Evolutionary conservation across 2,797 vertebrate genomes (phyloP).

Genomic region (Neoniphon sammara): DNA sequence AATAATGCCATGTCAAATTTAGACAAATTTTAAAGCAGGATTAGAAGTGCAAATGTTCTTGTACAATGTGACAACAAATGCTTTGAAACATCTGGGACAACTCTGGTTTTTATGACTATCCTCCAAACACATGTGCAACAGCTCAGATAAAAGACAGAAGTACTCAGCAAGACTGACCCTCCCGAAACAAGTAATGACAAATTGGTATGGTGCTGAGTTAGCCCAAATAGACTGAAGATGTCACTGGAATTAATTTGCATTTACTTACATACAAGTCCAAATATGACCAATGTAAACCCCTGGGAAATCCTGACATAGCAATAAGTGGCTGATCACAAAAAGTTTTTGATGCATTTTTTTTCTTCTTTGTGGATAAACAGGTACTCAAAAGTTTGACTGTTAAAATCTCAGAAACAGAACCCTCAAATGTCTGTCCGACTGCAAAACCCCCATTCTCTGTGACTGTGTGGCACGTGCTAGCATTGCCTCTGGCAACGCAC

Average conservation of each 20-base stretch:
- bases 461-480: no score
- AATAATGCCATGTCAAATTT: slow-evolving; percentile 20
- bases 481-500: no score
- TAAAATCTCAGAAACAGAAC: no score
- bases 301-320: slow-evolving; percentile 28
- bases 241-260: slow-evolving; percentile 19
- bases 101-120: neutral
- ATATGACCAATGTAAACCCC: slow-evolving; percentile 13
- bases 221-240: slow-evolving; percentile 16
- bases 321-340: slow-evolving; percentile 57
- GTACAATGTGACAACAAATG: slow-evolving; percentile 31
- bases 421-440: no score
- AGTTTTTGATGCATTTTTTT: slow-evolving; percentile 46
- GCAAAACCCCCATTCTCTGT: no score
- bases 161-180: neutral
- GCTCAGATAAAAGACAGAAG: neutral
- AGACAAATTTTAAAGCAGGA: slow-evolving; percentile 28
- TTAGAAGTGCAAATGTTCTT: slow-evolving; percentile 27
- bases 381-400: no score
- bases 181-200: neutral
- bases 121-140: neutral
- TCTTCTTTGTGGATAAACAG: slow-evolving; percentile 1
- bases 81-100: slow-evolving; percentile 19
- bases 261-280: slow-evolving; percentile 30
- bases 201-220: neutral